Conservation (phyloP, 1,140 invertebrate genomes). For the Bombus turneri region DNA sequence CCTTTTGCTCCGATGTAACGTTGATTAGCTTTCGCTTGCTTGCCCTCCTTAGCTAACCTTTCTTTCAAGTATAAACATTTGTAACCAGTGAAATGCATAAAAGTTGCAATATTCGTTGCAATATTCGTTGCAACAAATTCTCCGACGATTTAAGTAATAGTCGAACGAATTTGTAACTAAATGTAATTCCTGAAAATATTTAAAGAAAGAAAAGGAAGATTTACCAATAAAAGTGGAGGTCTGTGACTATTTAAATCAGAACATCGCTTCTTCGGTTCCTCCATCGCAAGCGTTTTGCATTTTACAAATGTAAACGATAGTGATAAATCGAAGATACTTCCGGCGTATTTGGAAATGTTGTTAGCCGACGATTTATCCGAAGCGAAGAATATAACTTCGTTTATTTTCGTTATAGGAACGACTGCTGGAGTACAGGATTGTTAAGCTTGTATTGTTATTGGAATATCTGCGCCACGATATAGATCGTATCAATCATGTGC, state of each 20-base stretch:
- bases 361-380: background rate
- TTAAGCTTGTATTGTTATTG: background rate
- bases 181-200: background rate
- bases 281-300: background rate
- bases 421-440: background rate
- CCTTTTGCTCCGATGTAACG: no score
- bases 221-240: background rate
- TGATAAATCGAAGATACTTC: background rate
- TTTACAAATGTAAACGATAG: background rate
- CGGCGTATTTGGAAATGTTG: background rate
- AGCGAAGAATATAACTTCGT: background rate
- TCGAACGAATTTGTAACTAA: background rate
- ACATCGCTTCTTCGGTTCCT: background rate
- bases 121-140: no score
- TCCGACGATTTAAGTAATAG: no score
- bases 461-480: conserved; percentile 2
- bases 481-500: background rate
- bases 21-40: no score
- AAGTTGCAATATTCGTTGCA: no score
- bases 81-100: no score
- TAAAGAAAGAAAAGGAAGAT: no score
- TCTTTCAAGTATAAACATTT: no score
- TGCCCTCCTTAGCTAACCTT: no score
- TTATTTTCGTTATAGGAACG: background rate
- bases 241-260: background rate